Evolutionary conservation across 2,888 invertebrate species (phyloP).

Genomic region (Parascotia fuliginaria): DNA sequence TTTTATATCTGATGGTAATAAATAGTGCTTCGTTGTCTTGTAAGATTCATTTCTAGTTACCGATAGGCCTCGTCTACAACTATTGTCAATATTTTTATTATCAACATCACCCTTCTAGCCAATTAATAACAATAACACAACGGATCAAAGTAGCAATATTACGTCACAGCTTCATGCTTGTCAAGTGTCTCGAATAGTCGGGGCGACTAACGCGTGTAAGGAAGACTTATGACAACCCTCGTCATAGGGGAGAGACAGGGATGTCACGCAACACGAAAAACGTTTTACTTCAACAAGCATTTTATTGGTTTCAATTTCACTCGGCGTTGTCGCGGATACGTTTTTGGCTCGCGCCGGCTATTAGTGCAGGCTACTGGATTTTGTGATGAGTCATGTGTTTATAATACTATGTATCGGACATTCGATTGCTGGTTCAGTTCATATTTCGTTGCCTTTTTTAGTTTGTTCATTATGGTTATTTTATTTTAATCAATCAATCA

Average conservation of each 20-base stretch:
- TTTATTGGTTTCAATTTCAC: conserved; percentile 84
- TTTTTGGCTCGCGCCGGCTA: conserved; percentile 54
- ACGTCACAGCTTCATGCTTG: conserved; percentile 45
- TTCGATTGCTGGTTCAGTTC: conserved; percentile 19
- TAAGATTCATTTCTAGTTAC: too few species aligned
- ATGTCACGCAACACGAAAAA: conserved; percentile 75
- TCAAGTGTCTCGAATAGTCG: conserved; percentile 43
- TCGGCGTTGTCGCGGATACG: conserved; percentile 67
- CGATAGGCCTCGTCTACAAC: too few species aligned
- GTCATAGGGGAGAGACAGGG: conserved; percentile 59
- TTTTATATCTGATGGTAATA: too few species aligned
- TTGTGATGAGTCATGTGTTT: conserved; percentile 59
- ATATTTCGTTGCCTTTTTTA: conserved; percentile 13
- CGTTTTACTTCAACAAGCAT: conserved; percentile 77
- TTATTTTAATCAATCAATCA: too few species aligned
- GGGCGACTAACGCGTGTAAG: conserved; percentile 42
- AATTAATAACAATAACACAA: conserved; percentile 31
- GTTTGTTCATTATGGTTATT: too few species aligned
- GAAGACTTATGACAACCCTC: conserved; percentile 85
- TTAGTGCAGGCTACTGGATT: conserved; percentile 55
- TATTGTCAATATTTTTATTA: too few species aligned
- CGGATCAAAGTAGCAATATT: conserved; percentile 41
- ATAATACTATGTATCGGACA: conserved; percentile 43
- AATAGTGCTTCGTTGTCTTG: too few species aligned
- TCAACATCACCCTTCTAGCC: neutral